These are phyloP conservation scores for Leucophenga varia DNA, from an alignment of 1,140 invertebrate species.

Conservation along the genomic window DNA sequence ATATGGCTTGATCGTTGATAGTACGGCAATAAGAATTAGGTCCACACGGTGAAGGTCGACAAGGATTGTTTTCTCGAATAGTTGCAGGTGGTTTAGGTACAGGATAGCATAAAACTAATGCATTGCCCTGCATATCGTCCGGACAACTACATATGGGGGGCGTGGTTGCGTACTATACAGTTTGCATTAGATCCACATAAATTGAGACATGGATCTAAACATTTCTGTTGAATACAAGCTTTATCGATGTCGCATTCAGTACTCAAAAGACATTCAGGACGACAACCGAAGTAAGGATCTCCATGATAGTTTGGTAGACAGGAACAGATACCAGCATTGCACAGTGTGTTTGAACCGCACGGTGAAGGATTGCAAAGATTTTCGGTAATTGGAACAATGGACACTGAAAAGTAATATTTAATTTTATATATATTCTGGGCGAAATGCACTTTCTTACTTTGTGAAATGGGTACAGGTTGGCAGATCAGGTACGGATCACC, in stretches of 20 bases:
- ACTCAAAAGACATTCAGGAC: conserved; percentile 81
- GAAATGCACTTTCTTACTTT: no score
- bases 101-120: conserved; percentile 40
- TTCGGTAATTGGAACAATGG: conserved; percentile 24
- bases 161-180: conserved; percentile 77
- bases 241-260: conserved; percentile 74
- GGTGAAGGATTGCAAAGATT: conserved; percentile 64
- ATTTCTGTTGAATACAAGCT: conserved; percentile 73
- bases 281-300: conserved; percentile 67
- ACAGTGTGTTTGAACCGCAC: conserved; percentile 68
- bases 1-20: conserved; percentile 56
- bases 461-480: conserved; percentile 57
- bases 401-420: neutral
- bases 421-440: conserved; percentile 33
- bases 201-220: conserved; percentile 72
- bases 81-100: conserved; percentile 30
- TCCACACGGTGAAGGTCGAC: conserved; percentile 63
- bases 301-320: conserved; percentile 69
- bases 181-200: conserved; percentile 71
- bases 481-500: conserved; percentile 62
- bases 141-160: conserved; percentile 48
- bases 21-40: conserved; percentile 61
- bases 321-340: conserved; percentile 46
- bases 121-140: conserved; percentile 42
- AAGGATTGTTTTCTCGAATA: conserved; percentile 56